Percentiles rank a stretch among this genome's conserved stretches.
These are phyloP conservation scores for Plodia interpunctella DNA, from an alignment of 1,140 invertebrate species.

Conservation along the genomic window DNA sequence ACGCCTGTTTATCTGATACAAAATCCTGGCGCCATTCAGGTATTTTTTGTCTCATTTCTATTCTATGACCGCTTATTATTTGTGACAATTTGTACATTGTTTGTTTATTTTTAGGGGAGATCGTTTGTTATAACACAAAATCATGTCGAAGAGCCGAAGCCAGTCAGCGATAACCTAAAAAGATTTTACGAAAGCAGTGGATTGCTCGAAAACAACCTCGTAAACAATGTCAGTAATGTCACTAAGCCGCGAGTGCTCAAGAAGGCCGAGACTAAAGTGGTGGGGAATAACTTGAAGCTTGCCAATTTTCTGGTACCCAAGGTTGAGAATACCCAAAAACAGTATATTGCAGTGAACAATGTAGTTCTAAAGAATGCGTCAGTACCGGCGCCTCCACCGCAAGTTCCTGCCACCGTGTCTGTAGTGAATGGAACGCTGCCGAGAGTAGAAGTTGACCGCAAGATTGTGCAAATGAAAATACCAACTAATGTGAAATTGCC, in stretches of 20 bases:
- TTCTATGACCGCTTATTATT: background rate
- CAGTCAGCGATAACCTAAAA: slow-evolving; percentile 59
- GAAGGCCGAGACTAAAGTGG: slow-evolving; percentile 37
- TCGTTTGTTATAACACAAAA: slow-evolving; percentile 48
- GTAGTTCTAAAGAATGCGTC: slow-evolving; percentile 48
- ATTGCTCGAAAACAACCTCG: slow-evolving; percentile 59
- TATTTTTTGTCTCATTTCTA: slow-evolving; percentile 28
- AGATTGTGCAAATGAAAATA: slow-evolving; percentile 54
- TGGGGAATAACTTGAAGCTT: slow-evolving; percentile 62
- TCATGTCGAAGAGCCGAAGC: slow-evolving; percentile 36
- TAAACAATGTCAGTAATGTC: slow-evolving; percentile 23
- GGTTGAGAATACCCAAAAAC: slow-evolving; percentile 37
- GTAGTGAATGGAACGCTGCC: slow-evolving; percentile 31
- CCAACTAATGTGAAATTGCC: slow-evolving; percentile 35
- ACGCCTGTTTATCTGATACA: slow-evolving; percentile 63
- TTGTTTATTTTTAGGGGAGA: slow-evolving; percentile 45
- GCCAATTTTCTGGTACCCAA: slow-evolving; percentile 61
- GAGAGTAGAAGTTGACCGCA: slow-evolving; percentile 56
- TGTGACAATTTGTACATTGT: background rate
- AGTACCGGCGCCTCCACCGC: slow-evolving; percentile 1
- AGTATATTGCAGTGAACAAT: slow-evolving; percentile 39
- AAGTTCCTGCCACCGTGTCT: slow-evolving; percentile 13
- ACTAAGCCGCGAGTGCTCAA: slow-evolving; percentile 43
- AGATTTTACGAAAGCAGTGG: slow-evolving; percentile 71
- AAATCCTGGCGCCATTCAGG: slow-evolving; percentile 55